Evolutionary conservation across 2,113 vertebrate species (phyloP), one percentile per base, ranked within the genome.

Genomic region (Nymphicus hollandicus): DNA sequence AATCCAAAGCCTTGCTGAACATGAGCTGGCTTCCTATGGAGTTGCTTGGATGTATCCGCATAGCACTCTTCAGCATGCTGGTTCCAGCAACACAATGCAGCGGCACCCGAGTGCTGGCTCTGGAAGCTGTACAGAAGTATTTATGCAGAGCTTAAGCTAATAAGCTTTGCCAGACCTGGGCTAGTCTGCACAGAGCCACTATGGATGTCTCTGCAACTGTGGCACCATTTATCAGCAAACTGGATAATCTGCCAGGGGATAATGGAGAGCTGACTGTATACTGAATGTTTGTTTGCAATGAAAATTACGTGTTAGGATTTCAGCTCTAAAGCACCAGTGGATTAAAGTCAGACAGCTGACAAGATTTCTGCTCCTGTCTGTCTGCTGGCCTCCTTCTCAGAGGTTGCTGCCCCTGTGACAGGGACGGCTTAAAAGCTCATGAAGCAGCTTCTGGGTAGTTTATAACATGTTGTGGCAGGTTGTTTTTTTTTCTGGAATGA

Each of bases 141-240:
- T 97, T 94, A 92, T 91, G 65, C 92, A 81, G 50, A 88, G 86
- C 64, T 94, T 96, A 95, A 96, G 91, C 80, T 94, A 96, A 95
- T 96, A 95, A 96, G 39, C 86, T 81, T 69, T 92, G 80, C 91
- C 95, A 97, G 95, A 89, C 88, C 92, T 84, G 43, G 76, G n/a
- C 72, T 74, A 74, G 92, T 50, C 88, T 93, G 83, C 44, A 47
- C 79, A 96, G 78, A 96, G 93, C 65, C 95, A 91, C 66, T 47
- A 47, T 23, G 81, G 90, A 82, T 82, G 92, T 44, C 76, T 94
- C 85, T 89, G 81, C 77, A 91, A 39, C 64, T 95, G 94, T 93
- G 92, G 91, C 92, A 92, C 72, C 82, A 27, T 95, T 96, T 91
- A 92, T 86, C 92, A 92, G 72, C 83, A 96, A 95, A 96, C 88